Base-by-base conservation (phyloP, 2,888 invertebrate species). In the Oscheius sp. region DNA sequence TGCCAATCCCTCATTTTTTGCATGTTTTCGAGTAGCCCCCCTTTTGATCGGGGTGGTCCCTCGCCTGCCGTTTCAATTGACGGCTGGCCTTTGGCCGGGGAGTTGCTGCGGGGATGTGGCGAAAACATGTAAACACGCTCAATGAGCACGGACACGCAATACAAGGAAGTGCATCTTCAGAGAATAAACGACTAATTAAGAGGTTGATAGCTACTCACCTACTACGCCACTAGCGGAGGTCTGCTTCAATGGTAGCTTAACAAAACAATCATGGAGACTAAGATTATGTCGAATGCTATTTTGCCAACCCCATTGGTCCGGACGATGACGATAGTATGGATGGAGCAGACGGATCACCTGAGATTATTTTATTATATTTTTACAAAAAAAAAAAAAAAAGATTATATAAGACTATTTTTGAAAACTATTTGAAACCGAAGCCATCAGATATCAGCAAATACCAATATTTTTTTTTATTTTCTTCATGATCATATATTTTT, bases 181-280 rank as follows among this genome's bases (percentile, higher is more conserved):
- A 36, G 54, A 36, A 33, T 9, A 20, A 14, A 8, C 8, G 17
- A 26, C 38, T n/a, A 59, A 20, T n/a, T 8, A 6, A 6, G 24
- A 51, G 1, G 41, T 17, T 20, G 17, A 22, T 26, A 17, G 17
- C 32, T 30, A 67, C 67, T 61, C 63, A 84, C 84, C 85, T 22
- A 85, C 85, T 50, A 85, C 85, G 44, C 85, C 85, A 54, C 80
- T 82, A 30, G 84, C 83, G 20, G 83, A 83, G 20, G 84, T 85
- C 67, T 85, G 85, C 68, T 85, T 85, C 54, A 85, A 90, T 1
- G 95, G 94, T 49, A 87, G 83, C 89, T 97, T 97, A 36, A 98
- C 94, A 87, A 98, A 98, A 87, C 97, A 98, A 89, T 98, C 97
- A 89, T 98, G 98, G 84, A 98, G 89, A 83, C 94, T 94, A n/a